Conservation (phyloP, 2,888 invertebrate genomes). For the Cerceris ruficornis region DNA sequence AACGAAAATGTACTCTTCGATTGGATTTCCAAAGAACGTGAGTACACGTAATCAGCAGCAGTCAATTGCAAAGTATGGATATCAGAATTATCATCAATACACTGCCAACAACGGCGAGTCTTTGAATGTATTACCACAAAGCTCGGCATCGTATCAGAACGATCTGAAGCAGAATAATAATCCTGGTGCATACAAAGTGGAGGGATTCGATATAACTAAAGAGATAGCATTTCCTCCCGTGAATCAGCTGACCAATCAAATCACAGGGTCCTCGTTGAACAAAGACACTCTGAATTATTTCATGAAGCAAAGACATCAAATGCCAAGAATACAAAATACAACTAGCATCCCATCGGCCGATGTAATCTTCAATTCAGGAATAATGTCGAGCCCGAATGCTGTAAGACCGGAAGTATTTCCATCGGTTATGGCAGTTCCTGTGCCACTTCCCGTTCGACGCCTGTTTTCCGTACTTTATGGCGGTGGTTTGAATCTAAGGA, state of each 20-base stretch:
- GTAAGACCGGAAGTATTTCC: constrained; percentile 71
- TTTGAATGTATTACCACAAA: constrained; percentile 71
- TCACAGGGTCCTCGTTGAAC: constrained; percentile 66
- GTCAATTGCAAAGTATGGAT: constrained; percentile 72
- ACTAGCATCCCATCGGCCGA: constrained; percentile 72
- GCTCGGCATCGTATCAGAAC: constrained; percentile 68
- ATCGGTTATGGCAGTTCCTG: constrained; percentile 73
- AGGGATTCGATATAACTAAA: constrained; percentile 72
- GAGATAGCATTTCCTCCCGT: constrained; percentile 68
- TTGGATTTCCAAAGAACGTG: constrained; percentile 75
- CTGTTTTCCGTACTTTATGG: constrained; percentile 75
- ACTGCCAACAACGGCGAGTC: constrained; percentile 73
- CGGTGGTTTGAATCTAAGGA: constrained; percentile 71
- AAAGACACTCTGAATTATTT: constrained; percentile 75
- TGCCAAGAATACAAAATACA: constrained; percentile 65
- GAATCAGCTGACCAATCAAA: constrained; percentile 70
- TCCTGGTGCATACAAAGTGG: constrained; percentile 71
- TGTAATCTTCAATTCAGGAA: constrained; percentile 74
- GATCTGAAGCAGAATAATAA: constrained; percentile 70
- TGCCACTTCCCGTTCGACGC: constrained; percentile 73
- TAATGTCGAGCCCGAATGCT: constrained; percentile 68
- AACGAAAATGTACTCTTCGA: constrained; percentile 71
- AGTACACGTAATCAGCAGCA: constrained; percentile 67
- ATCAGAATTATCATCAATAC: constrained; percentile 76
- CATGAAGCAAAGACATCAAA: constrained; percentile 76